A percentile compares a stretch with the other conserved stretches of the same genome.
Conservation (phyloP, 2,797 vertebrate genomes). For the Chrysocyon brachyurus region DNA sequence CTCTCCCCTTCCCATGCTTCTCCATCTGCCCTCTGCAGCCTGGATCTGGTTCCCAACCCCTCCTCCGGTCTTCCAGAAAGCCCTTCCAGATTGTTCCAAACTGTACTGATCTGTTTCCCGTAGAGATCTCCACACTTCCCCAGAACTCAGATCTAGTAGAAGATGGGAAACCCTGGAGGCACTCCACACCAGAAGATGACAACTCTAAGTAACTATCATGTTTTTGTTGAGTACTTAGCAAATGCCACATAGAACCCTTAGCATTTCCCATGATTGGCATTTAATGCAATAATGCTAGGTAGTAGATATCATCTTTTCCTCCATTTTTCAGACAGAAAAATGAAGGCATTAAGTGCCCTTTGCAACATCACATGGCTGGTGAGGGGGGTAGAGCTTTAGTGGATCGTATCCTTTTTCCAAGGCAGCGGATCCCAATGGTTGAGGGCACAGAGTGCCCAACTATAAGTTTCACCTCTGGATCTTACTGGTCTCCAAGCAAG, state of each 20-base stretch:
- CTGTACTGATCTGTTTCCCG: not conserved
- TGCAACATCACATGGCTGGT: not conserved
- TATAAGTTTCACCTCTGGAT: not conserved
- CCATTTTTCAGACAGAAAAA: not conserved
- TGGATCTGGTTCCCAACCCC: not conserved
- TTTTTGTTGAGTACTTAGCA: not conserved
- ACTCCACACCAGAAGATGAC: not conserved
- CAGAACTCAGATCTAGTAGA: not conserved
- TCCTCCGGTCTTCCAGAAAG: conserved; percentile 4
- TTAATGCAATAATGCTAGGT: not conserved
- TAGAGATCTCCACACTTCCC: not conserved
- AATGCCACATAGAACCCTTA: not conserved
- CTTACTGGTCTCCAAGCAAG: not conserved
- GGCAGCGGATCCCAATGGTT: not conserved
- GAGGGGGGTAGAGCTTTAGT: not conserved
- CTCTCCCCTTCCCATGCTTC: not conserved
- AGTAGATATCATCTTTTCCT: not conserved
- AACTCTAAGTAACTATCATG: fast-evolving
- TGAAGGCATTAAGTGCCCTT: not conserved
- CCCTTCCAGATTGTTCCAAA: not conserved
- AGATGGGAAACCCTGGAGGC: not conserved
- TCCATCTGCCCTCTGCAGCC: not conserved
- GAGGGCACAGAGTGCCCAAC: not conserved
- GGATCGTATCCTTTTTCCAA: not conserved
- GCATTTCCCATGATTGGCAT: not conserved